Base-by-base conservation (phyloP, 2,113 vertebrate species). In the Grus americana region DNA sequence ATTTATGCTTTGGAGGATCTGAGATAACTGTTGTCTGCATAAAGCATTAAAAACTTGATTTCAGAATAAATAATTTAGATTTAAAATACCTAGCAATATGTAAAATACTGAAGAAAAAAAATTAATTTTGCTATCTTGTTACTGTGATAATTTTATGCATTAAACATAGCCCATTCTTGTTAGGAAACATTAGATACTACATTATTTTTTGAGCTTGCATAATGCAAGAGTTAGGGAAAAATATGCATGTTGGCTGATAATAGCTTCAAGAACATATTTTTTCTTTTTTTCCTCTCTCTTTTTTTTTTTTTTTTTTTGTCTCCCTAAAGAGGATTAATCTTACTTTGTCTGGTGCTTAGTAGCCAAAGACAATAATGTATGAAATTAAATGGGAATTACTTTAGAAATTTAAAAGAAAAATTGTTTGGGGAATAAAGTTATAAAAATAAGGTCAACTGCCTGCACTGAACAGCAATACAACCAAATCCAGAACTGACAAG, bases 341-440 rank as follows among this genome's bases (percentile, higher is more conserved):
- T 96, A 74, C 36, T 96, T 90, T 93, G n/a, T 62, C 61, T 88
- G 40, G 61, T 92, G 52, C 59, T 86, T 96, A 94, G 42, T 62
- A 93, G 46, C 20, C 72, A 91, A 57, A 95, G 91, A 95, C 55
- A 75, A 97, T 92, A 97, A 78, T 44, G 19, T 63, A 91, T 78
- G 79, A 90, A 97, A 97, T 92, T 84, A 92, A 79, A 94, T 24
- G 70, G 7, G n/a, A 91, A 86, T 85, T 90, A 73, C 42, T 95
- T 90, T 79, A 54, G 65, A 75, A 86, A 75, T 96, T 95, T 74
- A 65, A 93, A 96, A 81, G 46, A 76, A 78, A 96, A 76, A 49
- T 9, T 84, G 22, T 54, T 93, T 93, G 11, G 50, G 36, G 89
- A 88, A 95, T 86, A 79, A 92, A 88, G 46, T 88, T 74, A 44